A percentile compares a stretch with the other conserved stretches of the same genome.
These are phyloP conservation scores for Protophormia terraenovae DNA, from an alignment of 2,888 invertebrate species.

Conservation along the genomic window DNA sequence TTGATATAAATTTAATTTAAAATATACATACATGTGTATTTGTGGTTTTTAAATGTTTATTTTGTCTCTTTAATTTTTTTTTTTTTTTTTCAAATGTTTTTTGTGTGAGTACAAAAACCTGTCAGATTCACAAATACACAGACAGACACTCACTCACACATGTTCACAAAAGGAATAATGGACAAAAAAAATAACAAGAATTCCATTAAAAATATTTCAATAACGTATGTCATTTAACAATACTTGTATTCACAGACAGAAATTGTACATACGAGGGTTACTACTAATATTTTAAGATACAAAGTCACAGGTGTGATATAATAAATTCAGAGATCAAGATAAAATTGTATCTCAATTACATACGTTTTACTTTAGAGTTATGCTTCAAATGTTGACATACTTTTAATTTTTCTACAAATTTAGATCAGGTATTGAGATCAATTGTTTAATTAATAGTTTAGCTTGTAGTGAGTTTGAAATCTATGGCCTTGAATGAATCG, in stretches of 20 bases:
- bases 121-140: conserved; percentile 49
- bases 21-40: conserved; percentile 9
- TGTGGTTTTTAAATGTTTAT: conserved; percentile 53
- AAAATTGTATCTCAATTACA: no score
- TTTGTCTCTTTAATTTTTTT: conserved; percentile 15
- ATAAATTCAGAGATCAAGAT: no score
- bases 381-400: no score
- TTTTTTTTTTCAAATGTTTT: neutral
- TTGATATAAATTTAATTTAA: conserved; percentile 47
- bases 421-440: no score
- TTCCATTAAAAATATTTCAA: conserved; percentile 60
- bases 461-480: no score
- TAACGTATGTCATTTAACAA: conserved; percentile 40
- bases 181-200: conserved; percentile 23
- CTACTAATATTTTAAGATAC: no score
- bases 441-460: no score
- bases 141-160: conserved; percentile 10
- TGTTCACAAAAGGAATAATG: neutral
- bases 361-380: no score
- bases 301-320: no score
- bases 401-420: no score
- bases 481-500: no score
- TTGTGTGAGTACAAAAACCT: conserved; percentile 23
- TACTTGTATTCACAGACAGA: conserved; percentile 4
- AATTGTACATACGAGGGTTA: neutral